Conservation (phyloP, 1,140 invertebrate species). For the Calephelis nemesis region DNA sequence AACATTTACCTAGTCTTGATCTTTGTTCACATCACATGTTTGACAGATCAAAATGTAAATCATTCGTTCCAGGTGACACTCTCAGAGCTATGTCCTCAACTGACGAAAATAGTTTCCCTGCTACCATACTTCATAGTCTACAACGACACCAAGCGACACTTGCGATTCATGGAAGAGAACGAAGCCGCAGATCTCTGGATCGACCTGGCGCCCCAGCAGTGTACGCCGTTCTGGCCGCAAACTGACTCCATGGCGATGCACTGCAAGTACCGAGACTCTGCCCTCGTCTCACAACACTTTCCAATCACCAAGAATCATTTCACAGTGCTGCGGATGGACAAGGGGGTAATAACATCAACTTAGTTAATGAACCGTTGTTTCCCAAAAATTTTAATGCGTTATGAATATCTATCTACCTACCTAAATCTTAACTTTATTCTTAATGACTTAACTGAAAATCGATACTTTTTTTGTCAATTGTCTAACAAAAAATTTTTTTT, state of each 20-base stretch:
- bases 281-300: slow-evolving; percentile 88
- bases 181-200: slow-evolving; percentile 91
- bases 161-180: slow-evolving; percentile 92
- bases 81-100: slow-evolving; percentile 83
- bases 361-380: background rate
- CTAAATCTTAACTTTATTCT: too few relatives aligned
- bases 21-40: too few relatives aligned
- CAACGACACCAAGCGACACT: slow-evolving; percentile 85
- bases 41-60: too few relatives aligned
- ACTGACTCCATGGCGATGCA: slow-evolving; percentile 90
- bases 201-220: slow-evolving; percentile 85
- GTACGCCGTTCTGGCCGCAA: slow-evolving; percentile 88
- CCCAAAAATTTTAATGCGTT: background rate
- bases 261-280: slow-evolving; percentile 88
- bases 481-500: too few relatives aligned
- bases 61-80: slow-evolving; percentile 76
- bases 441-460: too few relatives aligned
- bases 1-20: too few relatives aligned
- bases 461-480: too few relatives aligned
- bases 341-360: slow-evolving; percentile 81
- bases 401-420: too few relatives aligned
- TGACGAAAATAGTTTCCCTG: slow-evolving; percentile 92
- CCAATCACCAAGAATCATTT: slow-evolving; percentile 84
- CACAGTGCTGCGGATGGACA: slow-evolving; percentile 90
- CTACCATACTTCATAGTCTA: slow-evolving; percentile 90